Evolutionary conservation across 1,140 invertebrate genomes (phyloP).

Genomic region (Manduca sexta): DNA sequence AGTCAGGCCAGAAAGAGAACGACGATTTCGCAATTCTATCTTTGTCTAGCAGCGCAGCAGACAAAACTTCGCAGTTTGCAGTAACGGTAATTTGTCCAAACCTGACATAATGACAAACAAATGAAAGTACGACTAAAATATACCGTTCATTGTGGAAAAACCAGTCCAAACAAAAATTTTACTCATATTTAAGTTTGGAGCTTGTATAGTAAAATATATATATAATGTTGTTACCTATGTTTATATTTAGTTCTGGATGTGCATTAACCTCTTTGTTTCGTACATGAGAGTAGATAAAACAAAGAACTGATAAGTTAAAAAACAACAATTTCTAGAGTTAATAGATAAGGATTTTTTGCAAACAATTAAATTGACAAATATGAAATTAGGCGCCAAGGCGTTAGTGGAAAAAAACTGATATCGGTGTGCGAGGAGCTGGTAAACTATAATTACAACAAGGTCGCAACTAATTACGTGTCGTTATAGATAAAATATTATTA

Average conservation of each 20-base stretch:
- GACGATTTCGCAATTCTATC: slow-evolving; percentile 22
- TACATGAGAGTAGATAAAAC: too few species aligned
- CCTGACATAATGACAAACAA: slow-evolving; percentile 43
- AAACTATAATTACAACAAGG: slow-evolving; percentile 25
- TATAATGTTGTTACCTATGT: too few species aligned
- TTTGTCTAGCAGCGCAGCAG: slow-evolving; percentile 28
- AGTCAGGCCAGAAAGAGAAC: slow-evolving; percentile 25
- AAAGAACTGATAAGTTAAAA: too few species aligned
- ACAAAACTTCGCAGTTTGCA: slow-evolving; percentile 15
- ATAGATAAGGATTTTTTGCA: too few species aligned
- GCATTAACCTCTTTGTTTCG: too few species aligned
- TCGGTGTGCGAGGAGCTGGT: slow-evolving; percentile 9
- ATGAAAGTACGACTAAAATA: slow-evolving; percentile 29
- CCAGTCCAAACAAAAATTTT: background rate
- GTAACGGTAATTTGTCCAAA: slow-evolving; percentile 43
- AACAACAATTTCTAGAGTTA: too few species aligned
- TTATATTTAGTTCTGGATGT: too few species aligned
- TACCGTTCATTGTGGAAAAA: slow-evolving; percentile 28
- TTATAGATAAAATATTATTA: too few species aligned
- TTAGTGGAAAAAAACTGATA: slow-evolving; percentile 13
- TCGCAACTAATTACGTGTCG: slow-evolving; percentile 17
- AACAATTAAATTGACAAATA: background rate
- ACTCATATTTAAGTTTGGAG: too few species aligned
- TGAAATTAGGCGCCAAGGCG: slow-evolving; percentile 3
- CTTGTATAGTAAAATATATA: too few species aligned